A percentile compares a stretch with the other conserved stretches of the same genome.
Evolutionary conservation across 1,140 invertebrate species (phyloP).

Genomic region (Leptopilina clavipes): DNA sequence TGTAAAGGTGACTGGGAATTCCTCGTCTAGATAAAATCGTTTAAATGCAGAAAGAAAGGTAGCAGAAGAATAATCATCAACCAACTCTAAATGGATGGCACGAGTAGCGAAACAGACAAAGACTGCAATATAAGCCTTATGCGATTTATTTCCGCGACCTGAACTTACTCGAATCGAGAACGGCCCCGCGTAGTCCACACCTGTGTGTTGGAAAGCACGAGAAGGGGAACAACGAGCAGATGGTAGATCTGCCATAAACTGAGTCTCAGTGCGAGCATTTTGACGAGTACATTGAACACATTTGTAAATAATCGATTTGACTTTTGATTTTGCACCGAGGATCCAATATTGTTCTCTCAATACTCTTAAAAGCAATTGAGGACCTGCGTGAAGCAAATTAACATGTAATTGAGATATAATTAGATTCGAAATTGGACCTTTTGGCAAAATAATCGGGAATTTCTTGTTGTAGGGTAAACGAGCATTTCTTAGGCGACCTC

Average conservation of each 20-base stretch:
- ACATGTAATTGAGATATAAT: neutral
- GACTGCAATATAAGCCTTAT: neutral
- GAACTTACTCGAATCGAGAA: neutral
- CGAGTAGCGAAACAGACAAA: neutral
- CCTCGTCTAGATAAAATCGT: neutral
- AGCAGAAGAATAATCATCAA: neutral
- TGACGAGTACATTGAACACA: neutral
- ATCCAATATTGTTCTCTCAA: neutral
- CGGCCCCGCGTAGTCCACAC: neutral
- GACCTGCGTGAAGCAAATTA: neutral
- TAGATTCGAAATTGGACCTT: constrained; percentile 15
- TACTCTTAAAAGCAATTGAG: neutral
- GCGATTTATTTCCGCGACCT: neutral
- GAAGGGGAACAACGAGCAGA: neutral
- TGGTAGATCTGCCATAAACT: neutral
- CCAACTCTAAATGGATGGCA: neutral
- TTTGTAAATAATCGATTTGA: constrained; percentile 1
- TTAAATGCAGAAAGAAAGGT: neutral
- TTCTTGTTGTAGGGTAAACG: too few species aligned
- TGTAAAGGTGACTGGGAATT: neutral
- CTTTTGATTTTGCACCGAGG: neutral
- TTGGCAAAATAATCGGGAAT: neutral
- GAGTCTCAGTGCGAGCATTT: neutral
- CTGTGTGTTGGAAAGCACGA: neutral
- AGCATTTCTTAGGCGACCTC: too few species aligned